phyloP scores from a whole-genome alignment of 2,888 invertebrate genomes.

The Melanostoma scalare region DNA sequence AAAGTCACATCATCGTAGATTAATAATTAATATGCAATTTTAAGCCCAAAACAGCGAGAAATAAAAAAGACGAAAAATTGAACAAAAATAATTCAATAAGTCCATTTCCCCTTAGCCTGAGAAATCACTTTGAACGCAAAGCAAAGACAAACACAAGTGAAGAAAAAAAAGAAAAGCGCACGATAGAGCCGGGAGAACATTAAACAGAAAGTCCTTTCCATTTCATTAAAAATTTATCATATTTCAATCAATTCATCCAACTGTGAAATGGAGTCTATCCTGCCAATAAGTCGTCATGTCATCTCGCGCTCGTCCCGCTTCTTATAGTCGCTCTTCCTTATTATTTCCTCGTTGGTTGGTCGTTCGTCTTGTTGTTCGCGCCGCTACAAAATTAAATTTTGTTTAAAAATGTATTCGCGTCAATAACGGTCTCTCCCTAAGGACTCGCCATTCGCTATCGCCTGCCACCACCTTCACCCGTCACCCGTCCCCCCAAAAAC shows the following conservation, averaged over 20 bases:
- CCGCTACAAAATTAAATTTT: slow-evolving; percentile 68
- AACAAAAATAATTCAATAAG: slow-evolving; percentile 72
- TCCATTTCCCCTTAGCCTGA: slow-evolving; percentile 37
- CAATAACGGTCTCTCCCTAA: slow-evolving; percentile 67
- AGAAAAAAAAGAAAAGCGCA: slow-evolving; percentile 75
- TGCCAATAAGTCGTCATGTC: slow-evolving; percentile 73
- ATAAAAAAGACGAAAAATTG: slow-evolving; percentile 41
- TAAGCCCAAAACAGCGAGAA: slow-evolving; percentile 4
- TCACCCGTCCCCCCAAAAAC: slow-evolving; percentile 14
- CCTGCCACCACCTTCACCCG: neutral
- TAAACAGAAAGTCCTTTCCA: slow-evolving; percentile 72
- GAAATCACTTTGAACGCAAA: neutral
- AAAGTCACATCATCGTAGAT: slow-evolving; percentile 50
- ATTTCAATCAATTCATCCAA: slow-evolving; percentile 74
- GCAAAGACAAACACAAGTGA: slow-evolving; percentile 60
- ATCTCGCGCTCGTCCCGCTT: slow-evolving; percentile 53
- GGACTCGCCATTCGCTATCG: slow-evolving; percentile 35
- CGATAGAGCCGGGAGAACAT: slow-evolving; percentile 44
- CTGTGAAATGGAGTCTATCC: slow-evolving; percentile 74
- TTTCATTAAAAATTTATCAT: slow-evolving; percentile 74
- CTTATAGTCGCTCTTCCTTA: slow-evolving; percentile 22
- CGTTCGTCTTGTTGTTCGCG: slow-evolving; percentile 25
- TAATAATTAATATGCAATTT: slow-evolving; percentile 72
- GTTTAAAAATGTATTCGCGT: slow-evolving; percentile 72
- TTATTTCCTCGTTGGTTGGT: slow-evolving; percentile 12